Evolutionary conservation across 1,140 invertebrate species (phyloP).

Genomic region (Hylaeus volcanicus): DNA sequence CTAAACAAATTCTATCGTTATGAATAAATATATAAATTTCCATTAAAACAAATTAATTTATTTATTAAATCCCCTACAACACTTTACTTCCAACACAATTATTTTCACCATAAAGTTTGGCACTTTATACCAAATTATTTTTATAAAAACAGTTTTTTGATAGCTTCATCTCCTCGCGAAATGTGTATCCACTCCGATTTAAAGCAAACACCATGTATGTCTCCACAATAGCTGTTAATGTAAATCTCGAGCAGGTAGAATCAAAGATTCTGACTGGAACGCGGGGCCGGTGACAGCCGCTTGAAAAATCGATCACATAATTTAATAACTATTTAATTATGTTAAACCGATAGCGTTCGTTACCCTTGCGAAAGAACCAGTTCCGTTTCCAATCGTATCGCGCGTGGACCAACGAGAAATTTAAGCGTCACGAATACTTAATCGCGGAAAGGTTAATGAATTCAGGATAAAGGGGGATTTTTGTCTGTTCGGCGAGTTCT

Average conservation of each 20-base stretch:
- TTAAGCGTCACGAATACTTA: slow-evolving; percentile 34
- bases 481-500: slow-evolving; percentile 1
- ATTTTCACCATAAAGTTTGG: too few relatives aligned
- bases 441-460: slow-evolving; percentile 41
- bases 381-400: slow-evolving; percentile 14
- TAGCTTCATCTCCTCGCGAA: too few relatives aligned
- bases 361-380: slow-evolving; percentile 39
- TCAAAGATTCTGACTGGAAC: not conserved
- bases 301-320: slow-evolving; percentile 14
- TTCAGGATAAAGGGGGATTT: slow-evolving; percentile 39
- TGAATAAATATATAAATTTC: too few relatives aligned
- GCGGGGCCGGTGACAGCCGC: not conserved
- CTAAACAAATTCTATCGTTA: too few relatives aligned
- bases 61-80: too few relatives aligned
- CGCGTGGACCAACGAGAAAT: slow-evolving; percentile 2
- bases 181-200: too few relatives aligned
- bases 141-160: too few relatives aligned
- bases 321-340: slow-evolving; percentile 20
- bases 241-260: not conserved
- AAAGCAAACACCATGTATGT: too few relatives aligned
- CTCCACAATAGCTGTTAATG: not conserved
- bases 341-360: not conserved
- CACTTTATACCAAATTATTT: too few relatives aligned
- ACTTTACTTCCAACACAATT: too few relatives aligned
- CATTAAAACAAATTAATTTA: too few relatives aligned